Evolutionary conservation across 1,140 invertebrate species (phyloP), one percentile per base, ranked within the genome.

Genomic region (Paraescarpia echinospica): DNA sequence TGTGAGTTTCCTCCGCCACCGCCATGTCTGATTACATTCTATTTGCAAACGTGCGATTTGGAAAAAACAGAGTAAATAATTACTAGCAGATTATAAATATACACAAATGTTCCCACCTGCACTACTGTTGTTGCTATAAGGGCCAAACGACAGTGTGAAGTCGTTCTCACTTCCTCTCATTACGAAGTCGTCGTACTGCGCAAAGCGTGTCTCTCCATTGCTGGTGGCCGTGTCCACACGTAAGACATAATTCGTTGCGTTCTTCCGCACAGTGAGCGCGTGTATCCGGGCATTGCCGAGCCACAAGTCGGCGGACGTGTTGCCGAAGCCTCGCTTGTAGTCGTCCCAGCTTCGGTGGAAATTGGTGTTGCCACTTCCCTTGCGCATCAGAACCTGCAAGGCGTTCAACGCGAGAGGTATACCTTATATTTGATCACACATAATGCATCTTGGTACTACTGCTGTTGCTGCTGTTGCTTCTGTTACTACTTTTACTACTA

Each of bases 211-310:
- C 59, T 5, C 22, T 27, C 59, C 59, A 2, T 77, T 18, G 9
- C 27, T 77, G 2, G 59, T 27, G 27, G 59, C 9, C 14, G 59
- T 27, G 2, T 12, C 59, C 27, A 77, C 59, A 27, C 59, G 59
- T 27, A 77, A 77, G 27, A 77, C 18, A 18, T 77, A 77, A 77
- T 18, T 77, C 59, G 59, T 6, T 27, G 18, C 59, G 27, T 18
- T 77, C 59, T 18, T 77, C 2, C 27, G 14, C 4, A 18, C 34
- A 2, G 91, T 92, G 31, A 92, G 91, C 48, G 59, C 59, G 48
- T 89, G 59, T 0, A 92, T 33, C 33, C 34, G 4, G 1, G 98
- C 98, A 94, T 97, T 97, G 14, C 98, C 97, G 1, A 92, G 34
- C 59, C 89, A 92, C 33, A 92, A 92, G 0, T 89, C 22, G 27